Evolutionary conservation across 2,113 vertebrate species (phyloP).

Genomic region (Pagrus major): DNA sequence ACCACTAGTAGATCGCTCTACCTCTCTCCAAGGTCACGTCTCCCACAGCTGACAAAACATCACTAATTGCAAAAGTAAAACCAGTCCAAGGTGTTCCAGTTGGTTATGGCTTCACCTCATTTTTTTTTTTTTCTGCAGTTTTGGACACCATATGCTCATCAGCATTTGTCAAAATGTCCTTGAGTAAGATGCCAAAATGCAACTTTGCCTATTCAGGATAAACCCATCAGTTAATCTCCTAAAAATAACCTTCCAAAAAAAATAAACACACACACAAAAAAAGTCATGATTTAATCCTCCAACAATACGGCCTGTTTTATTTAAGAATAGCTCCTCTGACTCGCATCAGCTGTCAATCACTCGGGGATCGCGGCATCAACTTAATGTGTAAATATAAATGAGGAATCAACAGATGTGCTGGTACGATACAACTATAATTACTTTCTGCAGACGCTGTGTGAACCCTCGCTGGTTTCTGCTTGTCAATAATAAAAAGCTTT

Average conservation of each 20-base stretch:
- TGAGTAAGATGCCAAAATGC: slow-evolving; percentile 17
- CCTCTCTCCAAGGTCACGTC: no score
- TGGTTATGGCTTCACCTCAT: not conserved
- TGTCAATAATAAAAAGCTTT: slow-evolving; percentile 2
- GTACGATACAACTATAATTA: slow-evolving; percentile 39
- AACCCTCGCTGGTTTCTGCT: slow-evolving; percentile 2
- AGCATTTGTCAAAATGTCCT: slow-evolving; percentile 16
- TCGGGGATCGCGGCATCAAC: not conserved
- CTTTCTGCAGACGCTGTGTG: not conserved
- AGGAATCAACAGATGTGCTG: slow-evolving; percentile 51
- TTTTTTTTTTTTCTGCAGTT: not conserved
- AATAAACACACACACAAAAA: not conserved
- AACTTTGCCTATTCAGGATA: slow-evolving; percentile 1
- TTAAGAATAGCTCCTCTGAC: slow-evolving; percentile 37
- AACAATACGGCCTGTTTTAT: slow-evolving; percentile 32
- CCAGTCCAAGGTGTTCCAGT: not conserved
- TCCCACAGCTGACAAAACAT: no score
- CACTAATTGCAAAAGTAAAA: no score
- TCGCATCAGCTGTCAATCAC: slow-evolving; percentile 26
- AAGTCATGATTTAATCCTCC: slow-evolving; percentile 42
- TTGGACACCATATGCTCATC: slow-evolving; percentile 4
- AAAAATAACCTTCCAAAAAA: slow-evolving; percentile 24
- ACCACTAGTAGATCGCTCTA: no score
- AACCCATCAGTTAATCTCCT: slow-evolving; percentile 20
- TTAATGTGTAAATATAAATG: slow-evolving; percentile 36